phyloP scores from a whole-genome alignment of 1,140 invertebrate species.

The Muscidifurax raptorellus region DNA sequence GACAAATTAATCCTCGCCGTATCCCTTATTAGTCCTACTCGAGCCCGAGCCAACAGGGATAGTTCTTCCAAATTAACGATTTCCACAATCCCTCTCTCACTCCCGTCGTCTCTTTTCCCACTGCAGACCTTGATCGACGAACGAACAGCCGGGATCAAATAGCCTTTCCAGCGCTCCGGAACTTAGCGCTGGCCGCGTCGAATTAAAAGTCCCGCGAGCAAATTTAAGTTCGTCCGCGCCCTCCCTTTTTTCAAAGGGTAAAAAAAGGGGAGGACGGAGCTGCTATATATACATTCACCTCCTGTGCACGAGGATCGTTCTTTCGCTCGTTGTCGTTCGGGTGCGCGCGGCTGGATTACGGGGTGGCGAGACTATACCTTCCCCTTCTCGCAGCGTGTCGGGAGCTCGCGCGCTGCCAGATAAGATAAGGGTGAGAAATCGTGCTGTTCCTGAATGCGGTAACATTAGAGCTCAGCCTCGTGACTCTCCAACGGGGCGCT shows the following conservation, averaged over 20 bases:
- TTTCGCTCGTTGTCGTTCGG: background rate
- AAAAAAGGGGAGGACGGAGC: background rate
- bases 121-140: no score
- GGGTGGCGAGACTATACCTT: background rate
- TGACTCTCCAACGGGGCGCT: background rate
- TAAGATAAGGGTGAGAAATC: conserved; percentile 75
- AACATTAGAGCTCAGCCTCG: conserved; percentile 65
- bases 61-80: background rate
- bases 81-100: background rate
- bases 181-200: conserved; percentile 34
- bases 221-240: conserved; percentile 60
- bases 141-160: no score
- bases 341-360: background rate
- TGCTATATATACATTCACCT: background rate
- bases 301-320: background rate
- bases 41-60: no score
- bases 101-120: background rate
- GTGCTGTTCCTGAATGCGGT: conserved; percentile 69
- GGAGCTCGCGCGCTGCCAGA: conserved; percentile 54
- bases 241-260: background rate
- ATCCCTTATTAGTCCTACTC: no score
- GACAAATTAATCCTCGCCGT: no score
- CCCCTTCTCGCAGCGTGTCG: background rate
- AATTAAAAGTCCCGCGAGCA: conserved; percentile 68
- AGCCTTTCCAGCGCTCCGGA: background rate